Base-by-base conservation (phyloP, 2,113 vertebrate genomes). In the Chaenocephalus aceratus region DNA sequence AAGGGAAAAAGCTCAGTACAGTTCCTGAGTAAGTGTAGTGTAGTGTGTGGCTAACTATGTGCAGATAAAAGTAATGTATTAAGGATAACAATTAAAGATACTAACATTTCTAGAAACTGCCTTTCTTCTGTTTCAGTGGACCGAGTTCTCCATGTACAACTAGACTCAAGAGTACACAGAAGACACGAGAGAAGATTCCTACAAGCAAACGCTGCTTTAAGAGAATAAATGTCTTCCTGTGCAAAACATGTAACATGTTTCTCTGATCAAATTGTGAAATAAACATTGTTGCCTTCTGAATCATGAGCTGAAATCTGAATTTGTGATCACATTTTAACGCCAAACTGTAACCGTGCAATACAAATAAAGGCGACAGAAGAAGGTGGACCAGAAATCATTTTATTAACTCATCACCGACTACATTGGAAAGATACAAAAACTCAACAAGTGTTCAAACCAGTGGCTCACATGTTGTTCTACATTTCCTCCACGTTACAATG, bases 61-160 rank as follows among this genome's bases (percentile, higher is more conserved):
- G 46, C 8, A 62, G 12, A 23, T 46, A 46, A 34, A 12, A 21
- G 9, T 67, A 8, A 48, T 41, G 5, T 41, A 41, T 48, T 15
- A 49, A 12, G 36, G 6, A 41, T 41, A 10, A 36, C 8, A 14
- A 65, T 82, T 36, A 11, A 3, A 1, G 0, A 58, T n/a, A 45
- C 10, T 48, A 9, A 65, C 10, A 15, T 0, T 3, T 82, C 10
- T 51, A 11, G 8, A 54, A 81, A 53, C 14, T 54, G 1, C 16
- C 13, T 69, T 44, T 71, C 44, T 10, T 58, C 36, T 56, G 5
- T 85, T 87, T 59, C 75, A 91, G 87, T 85, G 51, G 54, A 44
- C 52, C 49, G 6, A 8, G 23, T 3, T n/a, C 8, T 15, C n/a
- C 1, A 4, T 81, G 64, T 85, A 87, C 72, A 80, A 60, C 72